These are phyloP conservation scores for Pitta sordida DNA, from an alignment of 2,113 vertebrate genomes.

Conservation along the genomic window DNA sequence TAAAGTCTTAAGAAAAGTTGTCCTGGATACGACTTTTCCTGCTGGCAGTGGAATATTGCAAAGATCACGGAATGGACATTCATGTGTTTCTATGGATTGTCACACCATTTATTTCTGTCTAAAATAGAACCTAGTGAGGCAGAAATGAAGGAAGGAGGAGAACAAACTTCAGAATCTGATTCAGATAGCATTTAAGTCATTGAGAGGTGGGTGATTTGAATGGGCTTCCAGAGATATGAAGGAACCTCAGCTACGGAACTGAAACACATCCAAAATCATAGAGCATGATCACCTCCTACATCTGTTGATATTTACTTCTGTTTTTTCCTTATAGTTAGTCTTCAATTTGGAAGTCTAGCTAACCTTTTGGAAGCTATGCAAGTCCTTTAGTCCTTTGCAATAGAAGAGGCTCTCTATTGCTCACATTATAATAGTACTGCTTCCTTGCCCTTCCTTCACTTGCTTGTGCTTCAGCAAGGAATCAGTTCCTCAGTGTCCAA, in stretches of 20 bases:
- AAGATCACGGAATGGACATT: background rate
- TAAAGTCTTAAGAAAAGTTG: background rate
- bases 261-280: background rate
- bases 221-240: background rate
- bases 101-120: background rate
- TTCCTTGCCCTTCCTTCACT: background rate
- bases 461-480: background rate
- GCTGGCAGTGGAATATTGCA: background rate
- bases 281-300: background rate
- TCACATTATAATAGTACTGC: background rate
- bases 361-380: background rate
- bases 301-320: background rate
- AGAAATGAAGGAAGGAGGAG: background rate
- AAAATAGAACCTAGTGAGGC: background rate
- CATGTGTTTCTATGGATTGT: background rate
- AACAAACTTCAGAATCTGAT: background rate
- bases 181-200: background rate
- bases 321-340: background rate
- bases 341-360: background rate
- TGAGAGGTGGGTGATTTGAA: background rate
- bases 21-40: background rate
- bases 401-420: background rate
- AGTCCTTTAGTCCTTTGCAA: background rate
- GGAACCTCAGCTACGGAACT: background rate
- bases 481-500: background rate